phyloP scores from a whole-genome alignment of 2,113 vertebrate genomes.

The Propithecus coquereli region DNA sequence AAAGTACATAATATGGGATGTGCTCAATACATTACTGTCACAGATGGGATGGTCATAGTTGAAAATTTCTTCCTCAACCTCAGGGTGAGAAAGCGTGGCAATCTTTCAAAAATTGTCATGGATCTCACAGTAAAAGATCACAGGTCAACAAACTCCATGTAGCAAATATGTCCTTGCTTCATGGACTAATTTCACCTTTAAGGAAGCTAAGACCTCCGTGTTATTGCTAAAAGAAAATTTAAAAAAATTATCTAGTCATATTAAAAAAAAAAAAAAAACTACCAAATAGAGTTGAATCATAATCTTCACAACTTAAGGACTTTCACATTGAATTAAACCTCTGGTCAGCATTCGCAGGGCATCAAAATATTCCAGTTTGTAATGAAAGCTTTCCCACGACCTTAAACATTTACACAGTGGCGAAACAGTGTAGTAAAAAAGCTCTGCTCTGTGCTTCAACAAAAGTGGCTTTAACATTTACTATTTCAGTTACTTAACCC shows the following conservation, averaged over 20 bases:
- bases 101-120: not conserved
- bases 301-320: not conserved
- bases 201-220: not conserved
- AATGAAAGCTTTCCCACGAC: not conserved
- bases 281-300: not conserved
- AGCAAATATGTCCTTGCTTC: not conserved
- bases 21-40: not conserved
- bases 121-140: not conserved
- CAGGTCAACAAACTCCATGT: not conserved
- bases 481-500: not conserved
- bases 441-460: not conserved
- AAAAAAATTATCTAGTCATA: not conserved
- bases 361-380: not conserved
- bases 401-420: not conserved
- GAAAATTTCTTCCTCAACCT: not conserved
- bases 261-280: not conserved
- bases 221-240: not conserved
- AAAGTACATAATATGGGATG: not conserved
- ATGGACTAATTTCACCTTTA: not conserved
- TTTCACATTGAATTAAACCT: not conserved
- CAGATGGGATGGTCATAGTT: not conserved
- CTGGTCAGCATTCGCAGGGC: not conserved
- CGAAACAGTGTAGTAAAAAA: not conserved
- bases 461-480: not conserved
- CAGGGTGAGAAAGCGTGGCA: not conserved